Percentiles rank a stretch among this genome's conserved stretches.
phyloP scores from a whole-genome alignment of 2,113 vertebrate species.

The Elaphurus davidianus region DNA sequence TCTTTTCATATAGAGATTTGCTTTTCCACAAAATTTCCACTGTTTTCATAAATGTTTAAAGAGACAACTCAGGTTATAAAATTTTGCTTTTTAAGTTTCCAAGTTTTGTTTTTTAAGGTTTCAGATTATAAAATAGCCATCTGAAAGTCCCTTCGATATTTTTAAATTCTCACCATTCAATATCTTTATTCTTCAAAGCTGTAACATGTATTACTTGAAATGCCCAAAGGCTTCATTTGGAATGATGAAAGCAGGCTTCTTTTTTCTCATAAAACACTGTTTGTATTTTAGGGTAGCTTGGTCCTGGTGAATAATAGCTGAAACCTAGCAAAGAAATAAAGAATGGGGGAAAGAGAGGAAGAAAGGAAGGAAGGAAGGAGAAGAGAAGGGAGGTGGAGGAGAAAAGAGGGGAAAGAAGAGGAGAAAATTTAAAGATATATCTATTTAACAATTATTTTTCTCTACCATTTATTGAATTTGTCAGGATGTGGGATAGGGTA shows the following conservation, averaged over 20 bases:
- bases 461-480: background rate
- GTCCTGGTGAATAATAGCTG: background rate
- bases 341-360: fast-evolving
- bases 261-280: background rate
- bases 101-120: background rate
- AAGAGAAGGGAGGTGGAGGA: background rate
- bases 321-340: background rate
- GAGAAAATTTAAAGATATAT: background rate
- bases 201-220: background rate
- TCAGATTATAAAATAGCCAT: background rate
- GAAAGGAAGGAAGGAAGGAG: fast-evolving
- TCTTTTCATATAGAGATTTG: background rate
- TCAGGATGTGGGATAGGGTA: background rate
- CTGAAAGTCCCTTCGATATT: constrained; percentile 30
- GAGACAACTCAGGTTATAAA: background rate
- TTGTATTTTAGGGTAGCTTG: background rate
- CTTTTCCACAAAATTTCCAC: background rate
- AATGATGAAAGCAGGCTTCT: background rate
- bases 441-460: background rate
- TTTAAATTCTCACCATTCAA: background rate
- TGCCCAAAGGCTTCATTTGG: background rate
- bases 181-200: background rate
- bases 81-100: background rate
- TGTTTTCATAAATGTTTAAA: background rate
- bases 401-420: background rate